Evolutionary conservation across 2,113 vertebrate genomes (phyloP).

Genomic region (Ammospiza nelsoni): DNA sequence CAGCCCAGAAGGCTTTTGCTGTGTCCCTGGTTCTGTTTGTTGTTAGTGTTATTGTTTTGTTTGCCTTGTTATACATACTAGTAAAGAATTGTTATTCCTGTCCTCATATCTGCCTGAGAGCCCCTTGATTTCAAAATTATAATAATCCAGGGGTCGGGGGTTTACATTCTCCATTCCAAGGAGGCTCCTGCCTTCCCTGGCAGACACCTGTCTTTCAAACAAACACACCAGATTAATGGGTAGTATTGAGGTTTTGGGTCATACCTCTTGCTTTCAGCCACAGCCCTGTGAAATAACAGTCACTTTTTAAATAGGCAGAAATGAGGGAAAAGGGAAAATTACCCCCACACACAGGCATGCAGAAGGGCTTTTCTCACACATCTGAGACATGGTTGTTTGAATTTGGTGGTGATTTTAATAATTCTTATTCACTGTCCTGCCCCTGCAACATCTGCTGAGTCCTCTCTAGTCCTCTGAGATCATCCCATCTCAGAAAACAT

Average conservation of each 20-base stretch:
- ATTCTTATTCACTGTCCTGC: neutral
- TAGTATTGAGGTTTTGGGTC: neutral
- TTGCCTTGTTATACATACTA: neutral
- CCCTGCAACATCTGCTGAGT: neutral
- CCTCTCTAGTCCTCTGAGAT: neutral
- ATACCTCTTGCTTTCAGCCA: neutral
- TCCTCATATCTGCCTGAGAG: neutral
- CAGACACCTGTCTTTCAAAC: neutral
- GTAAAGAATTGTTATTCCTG: neutral
- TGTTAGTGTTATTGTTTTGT: neutral
- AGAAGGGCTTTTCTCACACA: neutral
- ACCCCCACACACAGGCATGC: fast-evolving
- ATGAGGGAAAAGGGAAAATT: neutral
- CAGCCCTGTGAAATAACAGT: neutral
- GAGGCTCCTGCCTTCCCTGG: neutral
- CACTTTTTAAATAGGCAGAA: neutral
- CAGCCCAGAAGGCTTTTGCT: neutral
- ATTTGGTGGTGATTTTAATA: neutral
- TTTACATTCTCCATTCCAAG: neutral
- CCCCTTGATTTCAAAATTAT: neutral
- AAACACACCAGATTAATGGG: neutral
- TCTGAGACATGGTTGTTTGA: neutral
- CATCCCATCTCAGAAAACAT: neutral
- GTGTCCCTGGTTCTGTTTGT: neutral
- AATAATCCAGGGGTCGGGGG: neutral